Evolutionary conservation across 2,888 invertebrate genomes (phyloP).

Genomic region (Anarsia innoxiella): DNA sequence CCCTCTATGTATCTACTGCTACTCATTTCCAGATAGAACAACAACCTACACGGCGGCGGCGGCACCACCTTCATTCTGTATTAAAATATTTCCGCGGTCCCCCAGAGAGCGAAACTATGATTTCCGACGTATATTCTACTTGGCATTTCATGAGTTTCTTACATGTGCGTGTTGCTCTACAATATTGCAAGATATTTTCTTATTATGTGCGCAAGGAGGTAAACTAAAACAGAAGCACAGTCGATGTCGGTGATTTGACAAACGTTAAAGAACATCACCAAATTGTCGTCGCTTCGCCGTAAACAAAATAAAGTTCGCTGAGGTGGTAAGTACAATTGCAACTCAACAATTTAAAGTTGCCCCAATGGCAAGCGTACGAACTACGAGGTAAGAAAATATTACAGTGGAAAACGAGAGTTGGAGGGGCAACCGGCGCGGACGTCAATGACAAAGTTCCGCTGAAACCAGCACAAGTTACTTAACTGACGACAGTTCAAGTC

Average conservation of each 20-base stretch:
- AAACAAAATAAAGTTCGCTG: slow-evolving; percentile 57
- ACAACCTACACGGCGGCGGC: slow-evolving; percentile 23
- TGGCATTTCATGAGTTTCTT: slow-evolving; percentile 20
- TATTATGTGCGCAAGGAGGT: too few species aligned
- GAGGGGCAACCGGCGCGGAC: slow-evolving; percentile 28
- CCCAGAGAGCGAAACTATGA: slow-evolving; percentile 25
- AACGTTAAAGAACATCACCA: too few species aligned
- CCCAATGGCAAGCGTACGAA: slow-evolving; percentile 37
- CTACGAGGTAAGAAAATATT: slow-evolving; percentile 54
- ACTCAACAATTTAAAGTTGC: slow-evolving; percentile 66
- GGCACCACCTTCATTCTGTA: slow-evolving; percentile 34
- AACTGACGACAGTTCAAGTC: slow-evolving; percentile 30
- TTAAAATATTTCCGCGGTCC: slow-evolving; percentile 37
- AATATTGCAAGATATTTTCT: slow-evolving; percentile 3
- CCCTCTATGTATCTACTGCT: too few species aligned
- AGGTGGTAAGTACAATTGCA: slow-evolving; percentile 54
- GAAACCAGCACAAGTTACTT: slow-evolving; percentile 40
- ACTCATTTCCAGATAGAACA: too few species aligned
- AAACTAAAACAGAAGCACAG: too few species aligned
- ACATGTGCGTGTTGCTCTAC: slow-evolving; percentile 1
- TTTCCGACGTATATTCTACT: slow-evolving; percentile 19
- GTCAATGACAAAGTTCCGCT: slow-evolving; percentile 47
- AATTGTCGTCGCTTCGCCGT: too few species aligned
- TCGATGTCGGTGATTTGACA: too few species aligned
- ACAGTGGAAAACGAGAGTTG: slow-evolving; percentile 18